Evolutionary conservation across 1,140 invertebrate genomes (phyloP).

Genomic region (Drosophila sucinea): DNA sequence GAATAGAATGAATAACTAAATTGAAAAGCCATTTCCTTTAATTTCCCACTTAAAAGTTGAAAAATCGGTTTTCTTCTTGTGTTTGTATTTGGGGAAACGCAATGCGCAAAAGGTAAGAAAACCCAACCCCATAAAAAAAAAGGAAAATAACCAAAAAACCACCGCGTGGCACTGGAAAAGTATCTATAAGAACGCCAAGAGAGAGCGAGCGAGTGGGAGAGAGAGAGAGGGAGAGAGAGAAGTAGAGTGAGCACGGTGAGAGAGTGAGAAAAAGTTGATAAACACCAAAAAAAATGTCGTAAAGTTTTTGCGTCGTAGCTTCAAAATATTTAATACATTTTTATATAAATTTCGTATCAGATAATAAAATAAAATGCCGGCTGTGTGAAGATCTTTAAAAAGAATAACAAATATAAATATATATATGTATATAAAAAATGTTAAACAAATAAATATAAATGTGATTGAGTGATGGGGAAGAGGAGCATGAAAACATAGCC

Average conservation of each 20-base stretch:
- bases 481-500: slow-evolving; percentile 31
- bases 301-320: slow-evolving; percentile 77
- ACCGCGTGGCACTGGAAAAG: slow-evolving; percentile 64
- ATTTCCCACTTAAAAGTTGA: neutral
- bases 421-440: slow-evolving; percentile 22
- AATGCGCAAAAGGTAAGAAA: slow-evolving; percentile 70
- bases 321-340: slow-evolving; percentile 21
- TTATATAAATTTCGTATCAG: slow-evolving; percentile 5
- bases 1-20: neutral
- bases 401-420: slow-evolving; percentile 8
- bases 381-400: neutral
- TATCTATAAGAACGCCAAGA: slow-evolving; percentile 67
- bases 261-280: slow-evolving; percentile 16
- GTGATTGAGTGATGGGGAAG: slow-evolving; percentile 18
- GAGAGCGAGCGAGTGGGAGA: slow-evolving; percentile 22
- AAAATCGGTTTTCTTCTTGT: slow-evolving; percentile 9
- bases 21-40: neutral
- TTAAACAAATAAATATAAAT: slow-evolving; percentile 61
- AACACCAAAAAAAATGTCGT: slow-evolving; percentile 53
- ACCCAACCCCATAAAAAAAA: slow-evolving; percentile 34
- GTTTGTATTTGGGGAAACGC: slow-evolving; percentile 41
- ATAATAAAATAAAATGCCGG: slow-evolving; percentile 33
- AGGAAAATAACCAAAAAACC: slow-evolving; percentile 41
- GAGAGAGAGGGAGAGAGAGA: slow-evolving; percentile 31
- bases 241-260: neutral